Conservation (phyloP, 2,797 vertebrate species). For the Sebastes matsubarae region DNA sequence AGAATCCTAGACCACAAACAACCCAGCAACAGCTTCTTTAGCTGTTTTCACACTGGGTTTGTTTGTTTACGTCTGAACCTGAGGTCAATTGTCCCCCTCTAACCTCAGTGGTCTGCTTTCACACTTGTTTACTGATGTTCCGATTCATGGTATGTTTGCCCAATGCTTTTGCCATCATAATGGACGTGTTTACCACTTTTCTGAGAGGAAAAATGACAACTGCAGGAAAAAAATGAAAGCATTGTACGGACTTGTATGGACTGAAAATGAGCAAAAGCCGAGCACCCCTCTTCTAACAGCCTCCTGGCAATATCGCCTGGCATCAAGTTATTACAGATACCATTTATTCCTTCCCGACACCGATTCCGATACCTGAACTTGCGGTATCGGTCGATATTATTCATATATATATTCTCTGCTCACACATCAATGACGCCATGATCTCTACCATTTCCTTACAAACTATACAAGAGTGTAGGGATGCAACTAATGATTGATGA, state of each 20-base stretch:
- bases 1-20: constrained; percentile 5
- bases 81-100: not conserved
- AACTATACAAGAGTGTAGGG: not conserved
- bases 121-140: constrained; percentile 16
- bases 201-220: not conserved
- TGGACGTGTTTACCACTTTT: not conserved
- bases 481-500: not conserved
- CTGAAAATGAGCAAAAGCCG: not conserved
- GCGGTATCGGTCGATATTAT: too few relatives aligned
- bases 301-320: not conserved
- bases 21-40: not conserved
- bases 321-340: too few relatives aligned
- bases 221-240: not conserved
- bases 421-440: not conserved
- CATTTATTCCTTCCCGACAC: too few relatives aligned
- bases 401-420: not conserved
- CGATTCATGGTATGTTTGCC: not conserved
- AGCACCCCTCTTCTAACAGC: not conserved
- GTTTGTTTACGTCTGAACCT: constrained; percentile 37
- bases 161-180: not conserved
- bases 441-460: not conserved
- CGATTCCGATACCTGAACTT: too few relatives aligned
- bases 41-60: constrained; percentile 28
- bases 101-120: not conserved
- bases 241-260: not conserved